phyloP scores from a whole-genome alignment of 1,140 invertebrate species.

The Drosophila navojoa region DNA sequence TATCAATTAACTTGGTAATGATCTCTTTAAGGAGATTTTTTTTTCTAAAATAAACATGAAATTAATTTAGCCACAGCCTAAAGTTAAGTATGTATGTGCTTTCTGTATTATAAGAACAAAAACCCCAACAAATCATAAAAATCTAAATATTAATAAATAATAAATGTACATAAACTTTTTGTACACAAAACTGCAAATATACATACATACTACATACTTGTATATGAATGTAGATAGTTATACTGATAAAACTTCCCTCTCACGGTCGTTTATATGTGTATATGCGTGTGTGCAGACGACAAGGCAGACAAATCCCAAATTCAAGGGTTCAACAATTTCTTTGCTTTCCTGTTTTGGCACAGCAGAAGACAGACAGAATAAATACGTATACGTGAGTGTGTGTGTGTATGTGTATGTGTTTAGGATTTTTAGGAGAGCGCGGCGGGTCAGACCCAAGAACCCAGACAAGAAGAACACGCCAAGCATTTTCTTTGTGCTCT shows the following conservation, averaged over 20 bases:
- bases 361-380: slow-evolving; percentile 30
- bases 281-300: neutral
- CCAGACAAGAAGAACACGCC: slow-evolving; percentile 42
- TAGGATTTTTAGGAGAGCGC: neutral
- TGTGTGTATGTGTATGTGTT: slow-evolving; percentile 12
- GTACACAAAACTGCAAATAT: neutral
- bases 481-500: slow-evolving; percentile 42
- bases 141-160: too few species aligned
- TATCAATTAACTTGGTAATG: too few species aligned
- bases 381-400: neutral
- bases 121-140: too few species aligned
- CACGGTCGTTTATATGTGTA: neutral
- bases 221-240: neutral
- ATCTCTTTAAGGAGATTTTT: too few species aligned
- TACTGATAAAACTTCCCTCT: neutral
- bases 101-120: too few species aligned
- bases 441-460: slow-evolving; percentile 27
- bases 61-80: too few species aligned
- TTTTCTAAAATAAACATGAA: too few species aligned
- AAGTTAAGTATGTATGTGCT: too few species aligned
- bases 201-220: neutral
- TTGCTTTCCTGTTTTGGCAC: slow-evolving; percentile 49
- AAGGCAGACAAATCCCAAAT: slow-evolving; percentile 32
- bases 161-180: neutral
- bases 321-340: slow-evolving; percentile 52